phyloP scores from a whole-genome alignment of 2,113 vertebrate species.

The Aramus guarauna region DNA sequence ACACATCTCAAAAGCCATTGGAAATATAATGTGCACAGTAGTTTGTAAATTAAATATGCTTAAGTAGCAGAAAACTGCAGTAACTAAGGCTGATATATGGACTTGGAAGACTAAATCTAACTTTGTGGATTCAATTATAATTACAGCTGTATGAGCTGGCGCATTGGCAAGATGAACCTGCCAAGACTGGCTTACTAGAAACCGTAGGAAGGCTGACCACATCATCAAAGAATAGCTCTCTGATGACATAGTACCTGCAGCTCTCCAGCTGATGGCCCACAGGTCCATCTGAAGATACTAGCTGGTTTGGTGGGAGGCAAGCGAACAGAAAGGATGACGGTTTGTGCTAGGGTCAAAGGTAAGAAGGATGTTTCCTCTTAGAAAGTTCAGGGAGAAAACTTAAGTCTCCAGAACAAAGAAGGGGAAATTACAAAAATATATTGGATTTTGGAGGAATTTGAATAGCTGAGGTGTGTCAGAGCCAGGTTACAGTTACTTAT shows the following conservation, averaged over 20 bases:
- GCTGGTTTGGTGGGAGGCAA: neutral
- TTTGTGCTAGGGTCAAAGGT: slow-evolving; percentile 16
- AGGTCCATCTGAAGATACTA: neutral
- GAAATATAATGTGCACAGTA: slow-evolving; percentile 59
- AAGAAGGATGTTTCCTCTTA: slow-evolving; percentile 41
- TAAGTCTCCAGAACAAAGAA: slow-evolving; percentile 28
- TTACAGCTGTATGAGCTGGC: slow-evolving; percentile 66
- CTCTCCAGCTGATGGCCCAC: neutral
- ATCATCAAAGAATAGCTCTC: slow-evolving; percentile 53
- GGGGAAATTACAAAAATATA: slow-evolving; percentile 56
- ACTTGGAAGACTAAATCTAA: slow-evolving; percentile 57
- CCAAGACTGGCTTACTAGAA: slow-evolving; percentile 53
- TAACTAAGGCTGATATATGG: slow-evolving; percentile 56
- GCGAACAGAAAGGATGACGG: neutral
- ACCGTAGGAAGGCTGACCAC: slow-evolving; percentile 32
- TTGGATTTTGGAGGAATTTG: slow-evolving; percentile 32
- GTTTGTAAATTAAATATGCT: slow-evolving; percentile 63
- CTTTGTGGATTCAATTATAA: slow-evolving; percentile 71
- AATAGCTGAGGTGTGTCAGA: slow-evolving; percentile 17
- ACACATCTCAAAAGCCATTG: slow-evolving; percentile 18
- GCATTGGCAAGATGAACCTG: slow-evolving; percentile 48
- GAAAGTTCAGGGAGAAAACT: slow-evolving; percentile 11
- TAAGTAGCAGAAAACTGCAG: slow-evolving; percentile 63
- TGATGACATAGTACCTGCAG: slow-evolving; percentile 36
- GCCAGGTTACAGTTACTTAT: neutral